phyloP scores from a whole-genome alignment of 2,113 vertebrate genomes.

The Scytalopus superciliaris region DNA sequence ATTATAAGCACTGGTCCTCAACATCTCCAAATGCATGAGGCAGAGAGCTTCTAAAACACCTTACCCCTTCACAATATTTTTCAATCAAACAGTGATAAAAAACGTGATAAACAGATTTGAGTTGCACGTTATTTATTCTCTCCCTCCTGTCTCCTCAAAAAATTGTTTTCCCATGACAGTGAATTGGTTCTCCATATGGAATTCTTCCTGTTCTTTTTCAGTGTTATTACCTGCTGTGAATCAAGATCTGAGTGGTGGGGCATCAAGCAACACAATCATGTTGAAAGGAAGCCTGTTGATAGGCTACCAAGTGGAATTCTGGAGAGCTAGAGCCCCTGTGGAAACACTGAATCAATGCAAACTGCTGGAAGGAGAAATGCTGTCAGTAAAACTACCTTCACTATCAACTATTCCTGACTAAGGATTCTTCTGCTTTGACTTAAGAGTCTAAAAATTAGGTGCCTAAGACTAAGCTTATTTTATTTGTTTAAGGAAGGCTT shows the following conservation, averaged over 20 bases:
- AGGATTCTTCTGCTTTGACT: background rate
- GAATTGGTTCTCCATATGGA: background rate
- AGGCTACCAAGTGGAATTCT: background rate
- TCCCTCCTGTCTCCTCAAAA: background rate
- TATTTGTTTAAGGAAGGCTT: background rate
- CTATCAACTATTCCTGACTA: background rate
- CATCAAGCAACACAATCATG: background rate
- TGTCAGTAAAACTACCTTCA: background rate
- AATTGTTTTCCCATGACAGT: background rate
- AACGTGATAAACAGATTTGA: background rate
- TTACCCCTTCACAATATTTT: background rate
- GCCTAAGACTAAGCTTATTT: background rate
- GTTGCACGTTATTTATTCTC: background rate
- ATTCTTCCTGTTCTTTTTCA: background rate
- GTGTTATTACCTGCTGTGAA: background rate
- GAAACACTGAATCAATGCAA: background rate
- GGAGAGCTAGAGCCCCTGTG: background rate
- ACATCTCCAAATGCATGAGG: background rate
- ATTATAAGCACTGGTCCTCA: background rate
- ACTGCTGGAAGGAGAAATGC: background rate
- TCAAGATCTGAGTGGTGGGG: background rate
- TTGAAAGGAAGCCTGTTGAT: background rate
- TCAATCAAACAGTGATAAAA: background rate
- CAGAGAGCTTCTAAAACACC: background rate
- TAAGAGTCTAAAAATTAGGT: background rate